Evolutionary conservation across 2,113 vertebrate genomes (phyloP).

Genomic region (Calyptomena viridis): DNA sequence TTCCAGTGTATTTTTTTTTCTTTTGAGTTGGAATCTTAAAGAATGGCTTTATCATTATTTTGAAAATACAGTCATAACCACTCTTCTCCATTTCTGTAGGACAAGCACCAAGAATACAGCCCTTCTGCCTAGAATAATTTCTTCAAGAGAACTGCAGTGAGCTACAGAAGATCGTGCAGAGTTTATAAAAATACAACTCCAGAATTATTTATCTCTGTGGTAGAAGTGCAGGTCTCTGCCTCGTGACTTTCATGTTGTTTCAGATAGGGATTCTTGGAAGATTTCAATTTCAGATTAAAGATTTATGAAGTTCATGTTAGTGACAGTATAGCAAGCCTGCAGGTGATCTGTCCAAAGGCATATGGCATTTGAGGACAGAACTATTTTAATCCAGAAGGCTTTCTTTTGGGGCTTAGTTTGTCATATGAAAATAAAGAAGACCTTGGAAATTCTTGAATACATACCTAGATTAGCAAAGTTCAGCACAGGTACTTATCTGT

Average conservation of each 20-base stretch:
- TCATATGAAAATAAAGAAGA: neutral
- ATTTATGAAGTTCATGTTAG: neutral
- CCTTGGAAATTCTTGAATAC: neutral
- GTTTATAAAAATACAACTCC: neutral
- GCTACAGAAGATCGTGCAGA: neutral
- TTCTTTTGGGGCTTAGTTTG: neutral
- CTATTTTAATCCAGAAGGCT: neutral
- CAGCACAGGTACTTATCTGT: neutral
- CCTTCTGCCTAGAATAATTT: neutral
- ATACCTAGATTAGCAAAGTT: neutral
- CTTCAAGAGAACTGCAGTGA: neutral
- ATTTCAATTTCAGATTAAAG: constrained; percentile 23
- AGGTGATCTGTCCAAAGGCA: neutral
- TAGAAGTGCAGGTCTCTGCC: neutral
- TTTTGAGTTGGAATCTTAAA: neutral
- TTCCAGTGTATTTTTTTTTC: neutral
- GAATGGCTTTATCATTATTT: neutral
- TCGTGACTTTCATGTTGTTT: neutral
- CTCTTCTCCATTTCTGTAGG: neutral
- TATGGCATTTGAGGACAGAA: neutral
- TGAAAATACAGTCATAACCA: neutral
- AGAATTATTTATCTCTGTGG: neutral
- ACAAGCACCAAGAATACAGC: neutral
- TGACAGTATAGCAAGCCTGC: neutral
- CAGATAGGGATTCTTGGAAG: neutral